These are phyloP conservation scores for Hypocryptadius cinnamomeus DNA, from an alignment of 2,113 vertebrate genomes.

Conservation along the genomic window DNA sequence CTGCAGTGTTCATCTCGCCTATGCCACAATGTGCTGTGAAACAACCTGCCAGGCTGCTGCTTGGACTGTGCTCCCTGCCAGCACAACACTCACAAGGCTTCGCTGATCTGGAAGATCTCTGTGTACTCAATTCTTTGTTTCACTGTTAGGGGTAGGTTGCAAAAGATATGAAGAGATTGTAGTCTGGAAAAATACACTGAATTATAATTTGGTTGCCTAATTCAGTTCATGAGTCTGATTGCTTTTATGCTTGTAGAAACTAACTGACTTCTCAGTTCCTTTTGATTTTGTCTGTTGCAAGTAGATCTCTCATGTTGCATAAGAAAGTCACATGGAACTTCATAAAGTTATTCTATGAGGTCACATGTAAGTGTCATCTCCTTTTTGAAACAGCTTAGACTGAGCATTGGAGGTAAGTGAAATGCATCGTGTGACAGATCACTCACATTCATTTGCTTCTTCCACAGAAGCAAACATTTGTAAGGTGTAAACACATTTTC, in stretches of 20 bases:
- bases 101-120: background rate
- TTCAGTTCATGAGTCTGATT: background rate
- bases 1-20: background rate
- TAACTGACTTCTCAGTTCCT: background rate
- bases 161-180: background rate
- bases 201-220: background rate
- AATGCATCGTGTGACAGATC: background rate
- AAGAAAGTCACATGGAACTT: background rate
- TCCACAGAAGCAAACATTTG: background rate
- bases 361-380: background rate
- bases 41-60: background rate
- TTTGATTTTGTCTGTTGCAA: background rate
- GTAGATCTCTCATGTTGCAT: background rate
- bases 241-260: background rate
- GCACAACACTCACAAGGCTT: background rate
- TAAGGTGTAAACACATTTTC: background rate
- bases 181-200: background rate
- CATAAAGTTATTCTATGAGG: background rate
- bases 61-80: background rate
- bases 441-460: background rate
- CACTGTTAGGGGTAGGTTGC: background rate
- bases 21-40: accelerated
- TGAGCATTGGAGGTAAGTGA: background rate
- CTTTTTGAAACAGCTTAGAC: background rate
- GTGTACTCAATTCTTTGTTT: background rate